Base-by-base conservation (phyloP, 2,888 invertebrate genomes). In the Drosophila nr. perissopoda region DNA sequence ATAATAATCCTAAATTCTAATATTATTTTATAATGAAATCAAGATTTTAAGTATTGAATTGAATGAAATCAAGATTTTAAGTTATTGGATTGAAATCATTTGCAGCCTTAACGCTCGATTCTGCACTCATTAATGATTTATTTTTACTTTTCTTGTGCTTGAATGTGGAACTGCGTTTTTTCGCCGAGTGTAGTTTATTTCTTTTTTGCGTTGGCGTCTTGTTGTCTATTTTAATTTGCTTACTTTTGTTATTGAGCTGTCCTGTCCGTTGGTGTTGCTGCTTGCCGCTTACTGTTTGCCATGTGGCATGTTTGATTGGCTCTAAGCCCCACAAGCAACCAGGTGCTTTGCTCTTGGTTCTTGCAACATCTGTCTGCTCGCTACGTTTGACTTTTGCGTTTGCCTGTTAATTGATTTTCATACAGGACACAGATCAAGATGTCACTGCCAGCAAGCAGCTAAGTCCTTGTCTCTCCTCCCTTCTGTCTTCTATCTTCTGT, bases 221-320 rank as follows among this genome's bases (percentile, higher is more conserved):
- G 81, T 83, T 84, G 87, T 88, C 89, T 88, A 87, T 89, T 88
- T 88, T 88, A 89, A 89, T 88, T 88, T 88, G 89, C 89, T 88
- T 88, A 81, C 89, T 87, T 89, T 88, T 88, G 84, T 84, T 87
- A 88, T 88, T 89, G 87, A 87, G 89, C 89, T 89, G 82, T 78
- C 70, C 25, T 61, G 65, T 68, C 54, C 61, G 58, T 18, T 27
- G 25, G 18, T 27, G 34, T 51, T 52, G 52, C 21, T 21, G n/a
- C 52, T 53, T 53, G 38, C 54, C 8, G 18, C 38, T 57, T 60
- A 40, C 33, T 62, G 70, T 51, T 49, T 34, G 21, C 59, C 54
- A 69, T 69, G 64, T 76, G 74, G 72, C 75, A 73, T 75, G 78
- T 82, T 87, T 88, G 84, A 88, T 84, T 87, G 88, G 74, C 78